Evolutionary conservation across 2,888 invertebrate genomes (phyloP), one percentile per base, ranked within the genome.

Genomic region (Eupithecia subumbrata): DNA sequence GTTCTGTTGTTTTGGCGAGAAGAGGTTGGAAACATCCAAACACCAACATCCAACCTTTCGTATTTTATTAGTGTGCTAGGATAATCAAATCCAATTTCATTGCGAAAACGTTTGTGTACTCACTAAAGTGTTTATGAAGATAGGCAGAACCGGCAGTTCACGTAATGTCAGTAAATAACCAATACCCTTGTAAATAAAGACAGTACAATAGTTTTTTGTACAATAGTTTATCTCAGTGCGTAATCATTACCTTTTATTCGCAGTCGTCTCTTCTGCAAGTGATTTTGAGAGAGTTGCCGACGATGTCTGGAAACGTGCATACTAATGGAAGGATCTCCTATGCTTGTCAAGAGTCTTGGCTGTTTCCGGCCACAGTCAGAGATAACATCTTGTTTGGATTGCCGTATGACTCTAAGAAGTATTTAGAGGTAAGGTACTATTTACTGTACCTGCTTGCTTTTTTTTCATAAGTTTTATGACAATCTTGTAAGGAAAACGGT

Each of bases 351-450:
- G 97, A 98, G 84, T 96, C 98, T 0, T 98, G 98, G 98, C 95
- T 97, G 0, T 97, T 97, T 85, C 96, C 96, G 0, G 96, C 95
- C 0, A 96, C 97, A 0, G 95, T 98, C 0, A 92, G 97, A 68
- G 97, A 98, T 80, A 98, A 98, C 87, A 97, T 98, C 79, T 85
- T 97, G 0, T 98, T 98, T 89, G 98, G 98, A 0, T 89, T 95
- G 70, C 91, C 95, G 0, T 97, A 95, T 81, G 95, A 96, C 37
- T 78, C 85, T n/a, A 88, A 89, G 0, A 96, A 96, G 83, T 98
- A 98, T 85, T 93, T 96, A 77, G 95, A 96, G 87, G 95, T 94
- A 87, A 75, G 48, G 1, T 25, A 60, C 8, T 22, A 25, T 60
- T 25, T 60, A 60, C 25, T 12, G 60, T 60, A 25, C 8, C 25